A percentile compares a stretch with the other conserved stretches of the same genome.
Conservation (phyloP, 1,140 invertebrate genomes). For the Chrysomallon squamiferum region DNA sequence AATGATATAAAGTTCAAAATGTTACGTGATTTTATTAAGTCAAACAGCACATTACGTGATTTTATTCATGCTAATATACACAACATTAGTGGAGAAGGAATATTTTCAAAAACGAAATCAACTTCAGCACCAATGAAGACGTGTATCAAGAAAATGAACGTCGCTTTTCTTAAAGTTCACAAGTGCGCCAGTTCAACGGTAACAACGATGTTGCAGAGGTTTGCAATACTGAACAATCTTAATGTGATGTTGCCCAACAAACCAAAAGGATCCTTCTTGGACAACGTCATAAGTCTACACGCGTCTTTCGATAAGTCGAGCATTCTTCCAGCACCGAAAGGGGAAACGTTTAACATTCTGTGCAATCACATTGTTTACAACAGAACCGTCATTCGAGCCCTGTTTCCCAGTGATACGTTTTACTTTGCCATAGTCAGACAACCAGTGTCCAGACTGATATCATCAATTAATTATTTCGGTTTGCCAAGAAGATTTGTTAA, state of each 20-base stretch:
- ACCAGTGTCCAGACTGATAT: conserved; percentile 38
- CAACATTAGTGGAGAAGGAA: too few species aligned
- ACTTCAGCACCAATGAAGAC: too few species aligned
- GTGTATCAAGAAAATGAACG: conserved; percentile 19
- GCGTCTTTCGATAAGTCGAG: conserved; percentile 8
- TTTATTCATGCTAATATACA: too few species aligned
- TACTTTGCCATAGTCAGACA: conserved; percentile 45
- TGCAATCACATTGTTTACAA: conserved; percentile 43
- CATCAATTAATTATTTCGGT: conserved; percentile 38
- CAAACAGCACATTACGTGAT: too few species aligned
- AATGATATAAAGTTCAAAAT: too few species aligned
- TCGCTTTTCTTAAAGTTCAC: conserved; percentile 49
- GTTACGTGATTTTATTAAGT: too few species aligned
- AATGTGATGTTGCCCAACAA: conserved; percentile 39
- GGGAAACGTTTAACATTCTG: conserved; percentile 28
- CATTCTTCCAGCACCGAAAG: conserved; percentile 22
- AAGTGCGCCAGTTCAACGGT: conserved; percentile 51
- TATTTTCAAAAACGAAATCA: too few species aligned
- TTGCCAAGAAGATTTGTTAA: conserved; percentile 18
- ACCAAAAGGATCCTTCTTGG: conserved; percentile 8
- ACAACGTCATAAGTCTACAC: conserved; percentile 31
- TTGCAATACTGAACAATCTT: conserved; percentile 31
- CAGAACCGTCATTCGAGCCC: conserved; percentile 15
- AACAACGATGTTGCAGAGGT: conserved; percentile 45
- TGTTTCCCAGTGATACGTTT: conserved; percentile 21